Evolutionary conservation across 1,140 invertebrate genomes (phyloP).

Genomic region (roundworm (Caenorhabditis elegans)): DNA sequence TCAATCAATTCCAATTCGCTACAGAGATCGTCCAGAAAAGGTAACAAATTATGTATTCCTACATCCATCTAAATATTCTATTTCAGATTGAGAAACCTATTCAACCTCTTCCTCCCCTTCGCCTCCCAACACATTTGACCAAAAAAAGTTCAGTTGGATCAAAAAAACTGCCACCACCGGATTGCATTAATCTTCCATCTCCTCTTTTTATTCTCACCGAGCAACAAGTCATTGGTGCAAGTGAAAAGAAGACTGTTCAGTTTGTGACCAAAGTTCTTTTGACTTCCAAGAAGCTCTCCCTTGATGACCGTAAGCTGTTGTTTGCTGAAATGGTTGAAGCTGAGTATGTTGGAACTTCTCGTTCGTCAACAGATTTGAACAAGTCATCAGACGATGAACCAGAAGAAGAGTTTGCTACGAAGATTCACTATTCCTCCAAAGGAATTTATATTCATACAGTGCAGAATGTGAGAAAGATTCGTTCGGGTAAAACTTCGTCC

Average conservation of each 20-base stretch:
- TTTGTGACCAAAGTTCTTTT: background rate
- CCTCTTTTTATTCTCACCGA: background rate
- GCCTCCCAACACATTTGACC: background rate
- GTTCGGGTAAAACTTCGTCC: background rate
- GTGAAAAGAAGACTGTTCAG: slow-evolving; percentile 7
- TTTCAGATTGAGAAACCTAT: too few relatives aligned
- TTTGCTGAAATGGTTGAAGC: background rate
- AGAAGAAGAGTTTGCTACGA: background rate
- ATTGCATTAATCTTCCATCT: background rate
- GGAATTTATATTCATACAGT: slow-evolving; percentile 3
- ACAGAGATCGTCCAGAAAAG: too few relatives aligned
- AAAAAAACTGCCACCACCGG: background rate
- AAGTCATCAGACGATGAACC: background rate
- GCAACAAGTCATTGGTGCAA: background rate
- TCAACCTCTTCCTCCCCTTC: background rate
- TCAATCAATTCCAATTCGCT: too few relatives aligned
- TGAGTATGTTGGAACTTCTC: background rate
- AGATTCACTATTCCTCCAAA: background rate
- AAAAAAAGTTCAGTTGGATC: background rate
- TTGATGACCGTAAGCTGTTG: background rate
- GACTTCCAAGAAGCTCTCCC: background rate
- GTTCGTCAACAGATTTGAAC: background rate
- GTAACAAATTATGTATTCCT: too few relatives aligned
- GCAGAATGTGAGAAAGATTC: background rate
- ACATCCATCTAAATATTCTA: too few relatives aligned